phyloP scores from a whole-genome alignment of 1,140 invertebrate species.

The Drosophila murphyi region DNA sequence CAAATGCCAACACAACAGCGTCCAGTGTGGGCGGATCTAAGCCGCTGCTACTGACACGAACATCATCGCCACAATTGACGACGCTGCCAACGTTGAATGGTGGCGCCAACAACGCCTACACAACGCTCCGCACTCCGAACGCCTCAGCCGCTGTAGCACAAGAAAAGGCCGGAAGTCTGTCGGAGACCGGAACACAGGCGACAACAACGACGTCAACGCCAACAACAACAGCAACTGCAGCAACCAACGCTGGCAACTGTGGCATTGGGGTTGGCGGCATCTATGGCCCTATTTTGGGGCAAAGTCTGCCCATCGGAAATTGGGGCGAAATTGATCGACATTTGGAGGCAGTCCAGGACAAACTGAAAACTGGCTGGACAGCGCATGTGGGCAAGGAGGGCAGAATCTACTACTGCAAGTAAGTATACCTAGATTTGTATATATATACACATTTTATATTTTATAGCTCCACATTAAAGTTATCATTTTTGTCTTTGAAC shows the following conservation, averaged over 20 bases:
- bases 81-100: slow-evolving; percentile 69
- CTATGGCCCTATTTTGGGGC: slow-evolving; percentile 68
- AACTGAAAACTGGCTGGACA: slow-evolving; percentile 88
- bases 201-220: slow-evolving; percentile 15
- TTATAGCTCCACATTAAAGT: neutral
- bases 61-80: slow-evolving; percentile 79
- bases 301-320: slow-evolving; percentile 67
- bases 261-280: slow-evolving; percentile 40
- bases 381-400: slow-evolving; percentile 90
- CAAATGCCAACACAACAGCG: slow-evolving; percentile 57
- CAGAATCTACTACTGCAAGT: slow-evolving; percentile 92
- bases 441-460: neutral
- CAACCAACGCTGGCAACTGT: slow-evolving; percentile 15
- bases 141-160: slow-evolving; percentile 38
- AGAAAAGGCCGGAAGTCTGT: slow-evolving; percentile 63
- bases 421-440: slow-evolving; percentile 82
- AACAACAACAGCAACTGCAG: slow-evolving; percentile 25
- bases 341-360: slow-evolving; percentile 85
- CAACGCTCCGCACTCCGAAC: slow-evolving; percentile 24
- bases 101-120: slow-evolving; percentile 39
- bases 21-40: slow-evolving; percentile 42
- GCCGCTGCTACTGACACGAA: slow-evolving; percentile 76
- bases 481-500: no score
- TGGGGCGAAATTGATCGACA: slow-evolving; percentile 82
- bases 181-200: slow-evolving; percentile 63